These are phyloP conservation scores for Corythaeola cristata DNA, from an alignment of 2,113 vertebrate species.

Conservation along the genomic window DNA sequence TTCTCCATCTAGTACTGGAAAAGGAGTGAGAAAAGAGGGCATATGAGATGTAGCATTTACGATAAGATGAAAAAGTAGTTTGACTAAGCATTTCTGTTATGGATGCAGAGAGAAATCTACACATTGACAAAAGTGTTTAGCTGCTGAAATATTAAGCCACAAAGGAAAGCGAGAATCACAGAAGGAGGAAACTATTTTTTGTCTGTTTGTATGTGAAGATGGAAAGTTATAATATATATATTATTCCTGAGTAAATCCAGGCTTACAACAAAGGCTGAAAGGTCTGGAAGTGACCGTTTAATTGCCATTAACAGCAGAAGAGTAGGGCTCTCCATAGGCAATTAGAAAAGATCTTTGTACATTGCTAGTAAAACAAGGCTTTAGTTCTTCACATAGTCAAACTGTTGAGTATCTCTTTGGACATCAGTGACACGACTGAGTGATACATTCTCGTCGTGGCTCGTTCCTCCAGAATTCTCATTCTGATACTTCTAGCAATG, in stretches of 20 bases:
- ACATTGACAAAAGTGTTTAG: not conserved
- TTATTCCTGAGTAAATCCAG: not conserved
- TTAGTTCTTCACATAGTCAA: not conserved
- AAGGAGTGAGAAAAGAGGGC: not conserved
- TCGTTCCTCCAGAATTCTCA: not conserved
- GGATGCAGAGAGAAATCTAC: not conserved
- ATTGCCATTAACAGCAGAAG: not conserved
- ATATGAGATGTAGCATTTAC: not conserved
- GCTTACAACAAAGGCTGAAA: not conserved
- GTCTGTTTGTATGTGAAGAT: not conserved
- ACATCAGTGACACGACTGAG: not conserved
- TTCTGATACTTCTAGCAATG: not conserved
- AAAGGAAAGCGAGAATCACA: not conserved
- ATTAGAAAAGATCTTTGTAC: not conserved
- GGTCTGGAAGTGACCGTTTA: not conserved
- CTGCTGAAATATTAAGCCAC: not conserved
- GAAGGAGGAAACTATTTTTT: not conserved
- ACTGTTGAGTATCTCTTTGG: not conserved
- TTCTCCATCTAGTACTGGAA: not conserved
- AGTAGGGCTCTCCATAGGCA: not conserved
- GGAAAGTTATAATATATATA: not conserved
- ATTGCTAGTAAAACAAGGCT: not conserved
- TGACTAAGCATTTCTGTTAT: not conserved
- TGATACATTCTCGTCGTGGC: not conserved
- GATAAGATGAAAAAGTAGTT: not conserved